Conservation (phyloP, 1,140 invertebrate genomes). For the Drosophila pseudoobscura region DNA sequence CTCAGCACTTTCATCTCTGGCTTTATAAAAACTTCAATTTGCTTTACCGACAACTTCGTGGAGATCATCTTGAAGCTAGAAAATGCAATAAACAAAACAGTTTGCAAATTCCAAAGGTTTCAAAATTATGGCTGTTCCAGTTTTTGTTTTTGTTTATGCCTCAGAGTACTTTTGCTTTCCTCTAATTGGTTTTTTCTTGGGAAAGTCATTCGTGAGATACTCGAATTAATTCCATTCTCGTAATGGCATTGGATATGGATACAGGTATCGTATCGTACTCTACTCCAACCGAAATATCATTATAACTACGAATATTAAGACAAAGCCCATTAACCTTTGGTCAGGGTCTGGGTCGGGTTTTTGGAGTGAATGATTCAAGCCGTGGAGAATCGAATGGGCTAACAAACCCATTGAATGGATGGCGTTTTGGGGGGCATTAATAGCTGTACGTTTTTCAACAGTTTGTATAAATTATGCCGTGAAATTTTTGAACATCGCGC, state of each 20-base stretch:
- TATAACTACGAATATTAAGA: conserved; percentile 29
- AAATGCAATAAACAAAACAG: conserved; percentile 11
- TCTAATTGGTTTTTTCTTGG: conserved; percentile 6
- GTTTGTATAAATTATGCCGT: conserved; percentile 75
- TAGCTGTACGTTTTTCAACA: conserved; percentile 48
- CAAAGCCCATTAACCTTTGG: conserved; percentile 34
- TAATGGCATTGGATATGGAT: neutral
- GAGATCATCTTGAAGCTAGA: conserved; percentile 16
- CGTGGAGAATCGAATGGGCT: conserved; percentile 45
- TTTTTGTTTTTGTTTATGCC: neutral
- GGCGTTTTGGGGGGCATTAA: conserved; percentile 9
- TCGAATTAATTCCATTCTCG: conserved; percentile 23
- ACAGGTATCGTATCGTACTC: too few species aligned
- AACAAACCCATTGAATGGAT: conserved; percentile 20
- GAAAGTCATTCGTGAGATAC: conserved; percentile 15
- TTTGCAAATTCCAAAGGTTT: conserved; percentile 15
- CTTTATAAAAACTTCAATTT: conserved; percentile 32
- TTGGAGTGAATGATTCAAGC: conserved; percentile 8
- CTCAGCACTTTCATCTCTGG: conserved; percentile 37
- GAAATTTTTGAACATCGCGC: conserved; percentile 57
- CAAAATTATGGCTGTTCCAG: conserved; percentile 9
- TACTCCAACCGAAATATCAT: conserved; percentile 25
- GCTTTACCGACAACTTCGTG: conserved; percentile 27
- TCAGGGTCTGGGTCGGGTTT: conserved; percentile 11
- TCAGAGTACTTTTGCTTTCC: conserved; percentile 20